These are phyloP conservation scores for Meteorus sp. DNA, from an alignment of 1,140 invertebrate genomes.

Conservation along the genomic window DNA sequence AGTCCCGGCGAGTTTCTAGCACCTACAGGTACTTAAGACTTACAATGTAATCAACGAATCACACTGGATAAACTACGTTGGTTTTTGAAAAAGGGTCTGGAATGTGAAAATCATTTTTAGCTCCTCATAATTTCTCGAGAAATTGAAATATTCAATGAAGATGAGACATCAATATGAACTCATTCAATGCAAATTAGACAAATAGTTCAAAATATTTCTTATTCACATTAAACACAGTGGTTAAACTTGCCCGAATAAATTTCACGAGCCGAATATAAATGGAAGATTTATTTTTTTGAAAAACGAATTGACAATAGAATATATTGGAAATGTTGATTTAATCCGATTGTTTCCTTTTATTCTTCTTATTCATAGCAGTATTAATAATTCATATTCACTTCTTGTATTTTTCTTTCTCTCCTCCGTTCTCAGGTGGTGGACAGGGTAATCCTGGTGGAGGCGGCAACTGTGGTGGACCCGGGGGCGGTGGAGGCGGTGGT, in stretches of 20 bases:
- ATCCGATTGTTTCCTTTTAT: neutral
- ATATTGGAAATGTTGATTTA: conserved; percentile 3
- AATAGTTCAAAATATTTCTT: no score
- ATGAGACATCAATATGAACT: no score
- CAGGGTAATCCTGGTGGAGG: conserved; percentile 54
- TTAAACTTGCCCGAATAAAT: no score
- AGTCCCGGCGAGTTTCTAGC: conserved; percentile 58
- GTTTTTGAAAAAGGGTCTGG: no score
- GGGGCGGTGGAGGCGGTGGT: conserved; percentile 60
- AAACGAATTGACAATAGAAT: conserved; percentile 18
- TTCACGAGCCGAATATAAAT: no score
- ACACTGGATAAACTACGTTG: no score
- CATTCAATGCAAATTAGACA: no score
- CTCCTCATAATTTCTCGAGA: no score
- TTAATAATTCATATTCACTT: neutral
- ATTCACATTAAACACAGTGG: no score
- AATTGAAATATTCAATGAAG: no score
- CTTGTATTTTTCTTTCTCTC: neutral
- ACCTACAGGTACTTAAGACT: conserved; percentile 56
- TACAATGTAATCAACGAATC: no score
- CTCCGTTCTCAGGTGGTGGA: conserved; percentile 49
- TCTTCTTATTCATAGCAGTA: neutral
- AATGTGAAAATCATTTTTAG: no score
- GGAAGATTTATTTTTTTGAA: neutral
- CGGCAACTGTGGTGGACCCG: conserved; percentile 52